These are phyloP conservation scores for Rotaria socialis DNA, from an alignment of 2,888 invertebrate genomes.

Conservation along the genomic window DNA sequence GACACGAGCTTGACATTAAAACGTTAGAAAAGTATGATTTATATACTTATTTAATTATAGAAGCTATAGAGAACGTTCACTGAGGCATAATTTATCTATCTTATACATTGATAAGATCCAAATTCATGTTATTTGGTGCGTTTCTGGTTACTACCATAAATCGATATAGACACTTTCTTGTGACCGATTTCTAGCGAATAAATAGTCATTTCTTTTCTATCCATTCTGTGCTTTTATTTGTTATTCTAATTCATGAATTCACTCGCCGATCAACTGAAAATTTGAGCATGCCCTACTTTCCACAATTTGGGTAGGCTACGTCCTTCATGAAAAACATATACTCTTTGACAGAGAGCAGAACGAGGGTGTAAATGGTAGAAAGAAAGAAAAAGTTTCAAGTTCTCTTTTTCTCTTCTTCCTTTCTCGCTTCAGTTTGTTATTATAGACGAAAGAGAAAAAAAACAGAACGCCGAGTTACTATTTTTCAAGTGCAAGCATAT, in stretches of 20 bases:
- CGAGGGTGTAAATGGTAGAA: background rate
- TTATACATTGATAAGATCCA: too few species aligned
- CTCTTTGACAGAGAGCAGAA: background rate
- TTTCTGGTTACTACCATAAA: too few species aligned
- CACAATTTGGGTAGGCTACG: background rate
- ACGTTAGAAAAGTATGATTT: too few species aligned
- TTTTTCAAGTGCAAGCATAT: background rate
- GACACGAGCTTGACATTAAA: too few species aligned
- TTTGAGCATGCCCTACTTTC: background rate
- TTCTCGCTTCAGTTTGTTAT: background rate
- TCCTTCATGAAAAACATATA: background rate
- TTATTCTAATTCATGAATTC: background rate
- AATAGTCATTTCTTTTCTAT: background rate
- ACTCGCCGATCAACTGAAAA: background rate
- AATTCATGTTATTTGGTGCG: too few species aligned
- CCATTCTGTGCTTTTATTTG: background rate
- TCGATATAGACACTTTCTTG: too few species aligned
- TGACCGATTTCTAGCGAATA: background rate
- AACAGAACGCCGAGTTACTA: background rate
- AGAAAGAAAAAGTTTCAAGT: background rate
- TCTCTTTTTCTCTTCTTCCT: background rate
- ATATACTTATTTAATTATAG: too few species aligned
- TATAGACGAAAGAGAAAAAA: conserved; percentile 28
- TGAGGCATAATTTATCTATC: too few species aligned
- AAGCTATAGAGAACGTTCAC: too few species aligned